phyloP scores from a whole-genome alignment of 2,113 vertebrate species.

The Polypterus senegalus region DNA sequence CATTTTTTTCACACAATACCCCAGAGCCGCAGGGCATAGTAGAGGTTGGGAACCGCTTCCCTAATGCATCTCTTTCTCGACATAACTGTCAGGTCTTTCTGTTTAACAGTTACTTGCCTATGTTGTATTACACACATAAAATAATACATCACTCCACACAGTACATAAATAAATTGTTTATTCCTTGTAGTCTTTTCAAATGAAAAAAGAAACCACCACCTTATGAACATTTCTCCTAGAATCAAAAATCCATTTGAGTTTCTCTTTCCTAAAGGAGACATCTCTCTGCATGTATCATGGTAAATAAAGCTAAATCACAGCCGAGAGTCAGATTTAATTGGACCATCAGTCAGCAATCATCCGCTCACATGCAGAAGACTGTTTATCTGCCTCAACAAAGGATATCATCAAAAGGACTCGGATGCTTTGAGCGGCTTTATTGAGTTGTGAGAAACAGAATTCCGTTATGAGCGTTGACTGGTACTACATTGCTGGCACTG shows the following conservation, averaged over 20 bases:
- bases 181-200: neutral
- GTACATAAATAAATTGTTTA: no score
- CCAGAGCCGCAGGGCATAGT: no score
- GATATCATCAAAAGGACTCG: slow-evolving; percentile 10
- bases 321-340: slow-evolving; percentile 10
- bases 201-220: neutral
- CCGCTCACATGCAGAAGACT: slow-evolving; percentile 5
- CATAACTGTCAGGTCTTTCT: no score
- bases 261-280: slow-evolving; percentile 16
- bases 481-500: no score
- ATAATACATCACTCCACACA: neutral
- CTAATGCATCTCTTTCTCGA: no score
- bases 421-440: neutral
- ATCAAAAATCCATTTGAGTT: slow-evolving; percentile 9
- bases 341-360: slow-evolving; percentile 11
- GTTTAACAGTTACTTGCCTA: no score
- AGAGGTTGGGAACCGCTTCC: no score
- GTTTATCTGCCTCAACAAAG: slow-evolving; percentile 15
- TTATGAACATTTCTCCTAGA: slow-evolving; percentile 6
- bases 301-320: slow-evolving; percentile 17
- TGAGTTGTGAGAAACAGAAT: slow-evolving; percentile 11
- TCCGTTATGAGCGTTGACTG: no score
- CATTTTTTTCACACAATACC: no score
- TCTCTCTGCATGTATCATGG: slow-evolving; percentile 15
- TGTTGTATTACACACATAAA: neutral